Percentiles rank a stretch among this genome's conserved stretches.
phyloP scores from a whole-genome alignment of 2,113 vertebrate genomes.

The Hyperopisus bebe region DNA sequence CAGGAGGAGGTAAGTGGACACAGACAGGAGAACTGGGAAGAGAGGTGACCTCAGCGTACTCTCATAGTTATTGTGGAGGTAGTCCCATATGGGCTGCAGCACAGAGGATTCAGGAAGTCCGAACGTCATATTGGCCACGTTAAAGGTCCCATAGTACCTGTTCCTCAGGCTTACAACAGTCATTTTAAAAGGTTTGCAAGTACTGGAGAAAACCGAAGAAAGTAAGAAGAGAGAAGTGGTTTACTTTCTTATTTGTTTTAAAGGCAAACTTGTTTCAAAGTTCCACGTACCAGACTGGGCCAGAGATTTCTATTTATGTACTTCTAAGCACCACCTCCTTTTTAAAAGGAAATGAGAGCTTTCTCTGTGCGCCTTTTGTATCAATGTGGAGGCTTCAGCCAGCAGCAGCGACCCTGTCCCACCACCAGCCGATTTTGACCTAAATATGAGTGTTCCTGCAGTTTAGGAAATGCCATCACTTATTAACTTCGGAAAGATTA shows the following conservation, averaged over 20 bases:
- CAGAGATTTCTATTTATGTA: conserved; percentile 51
- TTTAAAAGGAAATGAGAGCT: conserved; percentile 37
- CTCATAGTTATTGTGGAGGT: conserved; percentile 60
- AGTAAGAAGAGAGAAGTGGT: conserved; percentile 10
- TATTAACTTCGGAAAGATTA: not conserved
- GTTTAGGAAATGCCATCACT: conserved; percentile 9
- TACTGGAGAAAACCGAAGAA: not conserved
- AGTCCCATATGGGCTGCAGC: conserved; percentile 66
- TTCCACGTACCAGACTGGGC: conserved; percentile 53
- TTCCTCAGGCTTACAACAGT: conserved; percentile 23
- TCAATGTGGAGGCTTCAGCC: conserved; percentile 51
- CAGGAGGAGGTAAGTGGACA: conserved; percentile 60
- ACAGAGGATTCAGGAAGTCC: conserved; percentile 40
- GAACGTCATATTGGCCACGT: conserved; percentile 47
- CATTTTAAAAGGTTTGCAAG: conserved; percentile 20
- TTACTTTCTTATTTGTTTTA: conserved; percentile 22
- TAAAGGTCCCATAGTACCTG: conserved; percentile 44
- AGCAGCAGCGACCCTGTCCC: conserved; percentile 43
- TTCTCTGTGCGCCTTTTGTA: conserved; percentile 54
- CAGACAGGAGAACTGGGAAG: conserved; percentile 62
- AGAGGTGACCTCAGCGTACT: conserved; percentile 59
- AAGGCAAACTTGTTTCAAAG: conserved; percentile 39
- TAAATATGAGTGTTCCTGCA: conserved; percentile 21
- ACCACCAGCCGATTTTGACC: conserved; percentile 25
- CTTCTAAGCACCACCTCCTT: conserved; percentile 63